phyloP scores from a whole-genome alignment of 2,888 invertebrate genomes.

The Eupsilia transversa region DNA sequence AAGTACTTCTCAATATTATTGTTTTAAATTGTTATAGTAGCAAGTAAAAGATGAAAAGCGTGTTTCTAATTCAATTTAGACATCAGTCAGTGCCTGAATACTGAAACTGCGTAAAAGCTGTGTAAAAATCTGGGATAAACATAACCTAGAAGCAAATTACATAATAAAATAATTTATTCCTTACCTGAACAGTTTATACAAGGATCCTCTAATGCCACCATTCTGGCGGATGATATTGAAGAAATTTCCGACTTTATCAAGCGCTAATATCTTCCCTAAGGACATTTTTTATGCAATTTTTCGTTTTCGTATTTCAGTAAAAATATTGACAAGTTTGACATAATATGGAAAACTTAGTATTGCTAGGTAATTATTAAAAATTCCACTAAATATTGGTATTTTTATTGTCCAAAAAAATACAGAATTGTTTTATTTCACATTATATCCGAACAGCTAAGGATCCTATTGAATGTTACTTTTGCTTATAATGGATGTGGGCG shows the following conservation, averaged over 20 bases:
- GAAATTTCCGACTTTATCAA: conserved; percentile 93
- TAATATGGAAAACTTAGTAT: conserved; percentile 1
- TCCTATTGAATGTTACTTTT: too few relatives aligned
- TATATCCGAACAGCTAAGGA: background rate
- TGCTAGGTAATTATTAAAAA: background rate
- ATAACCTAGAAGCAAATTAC: conserved; percentile 81
- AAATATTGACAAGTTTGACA: conserved; percentile 56
- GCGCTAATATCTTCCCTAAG: conserved; percentile 92
- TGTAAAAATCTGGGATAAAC: conserved; percentile 60
- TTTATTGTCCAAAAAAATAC: background rate
- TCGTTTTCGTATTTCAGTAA: conserved; percentile 28
- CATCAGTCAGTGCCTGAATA: background rate
- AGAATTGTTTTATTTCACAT: background rate
- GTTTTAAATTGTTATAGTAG: background rate
- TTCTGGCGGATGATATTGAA: conserved; percentile 92
- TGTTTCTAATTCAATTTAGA: background rate
- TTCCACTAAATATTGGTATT: background rate
- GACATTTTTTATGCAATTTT: conserved; percentile 76
- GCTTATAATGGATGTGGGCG: too few relatives aligned
- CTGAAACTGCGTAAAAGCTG: background rate
- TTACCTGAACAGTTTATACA: conserved; percentile 94
- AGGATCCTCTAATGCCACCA: conserved; percentile 93
- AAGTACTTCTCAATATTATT: background rate
- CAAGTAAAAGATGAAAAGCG: background rate
- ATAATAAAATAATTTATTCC: conserved; percentile 76